Conservation (phyloP, 2,797 vertebrate species). For the Brachyalestes nurse region DNA sequence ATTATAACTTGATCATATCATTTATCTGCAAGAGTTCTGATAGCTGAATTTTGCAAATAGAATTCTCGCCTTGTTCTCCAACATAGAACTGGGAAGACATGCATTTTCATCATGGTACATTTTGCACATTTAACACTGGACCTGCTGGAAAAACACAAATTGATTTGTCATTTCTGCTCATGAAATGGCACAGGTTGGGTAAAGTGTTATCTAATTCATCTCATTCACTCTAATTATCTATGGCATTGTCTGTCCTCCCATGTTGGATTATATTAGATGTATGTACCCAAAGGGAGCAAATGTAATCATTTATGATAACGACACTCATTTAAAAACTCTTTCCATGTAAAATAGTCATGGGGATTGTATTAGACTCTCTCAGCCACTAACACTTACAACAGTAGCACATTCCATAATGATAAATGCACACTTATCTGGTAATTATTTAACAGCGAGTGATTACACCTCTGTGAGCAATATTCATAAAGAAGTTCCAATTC, state of each 20-base stretch:
- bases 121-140: background rate
- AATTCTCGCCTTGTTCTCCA: too few species aligned
- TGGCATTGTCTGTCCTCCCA: constrained; percentile 23
- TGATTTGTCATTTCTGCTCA: background rate
- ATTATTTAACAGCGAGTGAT: constrained; percentile 61
- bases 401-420: constrained; percentile 48
- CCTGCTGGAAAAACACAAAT: background rate
- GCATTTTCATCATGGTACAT: too few species aligned
- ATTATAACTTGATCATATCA: too few species aligned
- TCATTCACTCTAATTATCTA: constrained; percentile 11
- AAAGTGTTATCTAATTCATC: constrained; percentile 8
- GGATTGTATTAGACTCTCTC: constrained; percentile 40
- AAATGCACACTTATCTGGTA: constrained; percentile 49
- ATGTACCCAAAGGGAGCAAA: constrained; percentile 44
- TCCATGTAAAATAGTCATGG: constrained; percentile 37
- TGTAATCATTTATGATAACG: constrained; percentile 50
- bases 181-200: background rate
- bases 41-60: too few species aligned
- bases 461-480: constrained; percentile 57
- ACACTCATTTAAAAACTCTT: constrained; percentile 48
- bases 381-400: constrained; percentile 40
- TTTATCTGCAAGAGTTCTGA: too few species aligned
- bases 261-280: constrained; percentile 40
- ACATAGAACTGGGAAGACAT: too few species aligned
- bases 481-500: constrained; percentile 52